Evolutionary conservation across 2,113 vertebrate species (phyloP), one percentile per base, ranked within the genome.

Genomic region (Oxyura jamaicensis): DNA sequence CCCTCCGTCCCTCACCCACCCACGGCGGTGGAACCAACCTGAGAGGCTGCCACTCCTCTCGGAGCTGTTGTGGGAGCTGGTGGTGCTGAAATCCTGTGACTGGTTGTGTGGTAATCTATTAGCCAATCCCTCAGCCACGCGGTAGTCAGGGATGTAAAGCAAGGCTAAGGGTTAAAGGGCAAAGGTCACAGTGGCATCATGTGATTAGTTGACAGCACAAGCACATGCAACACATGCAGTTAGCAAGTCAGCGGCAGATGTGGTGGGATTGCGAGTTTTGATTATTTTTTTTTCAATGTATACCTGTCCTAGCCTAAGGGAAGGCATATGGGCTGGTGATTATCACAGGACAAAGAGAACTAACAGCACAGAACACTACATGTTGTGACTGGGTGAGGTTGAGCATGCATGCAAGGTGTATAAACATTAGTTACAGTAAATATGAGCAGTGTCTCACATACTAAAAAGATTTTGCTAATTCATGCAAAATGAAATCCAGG

Each of bases 71-170:
- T 99, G 99, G 98, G 99, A 99, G 98, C 99, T 99, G 99, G 99
- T 99, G 98, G 99, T 99, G 99, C 99, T 99, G 99, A 99, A 99
- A 99, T 99, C 99, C 99, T 99, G 99, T 98, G 99, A 99, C 99
- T 99, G 99, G 99, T 99, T 99, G 99, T 99, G 99, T 98, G 99
- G 99, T 97, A 99, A 99, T 99, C 99, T 99, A 99, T 98, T 99
- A 99, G 99, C 99, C 99, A 99, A 98, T 98, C 99, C 99, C 91
- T 99, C 99, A 98, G 99, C 98, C 99, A 99, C 99, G 98, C 99
- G 99, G 99, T 99, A 99, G 99, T 99, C 99, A 98, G 99, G 99
- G 98, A 99, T 99, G 99, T 99, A 99, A 99, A 99, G 99, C 98
- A 99, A 99, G 98, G 99, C 99, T 99, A 99, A 99, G 98, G 98